Evolutionary conservation across 2,888 invertebrate species (phyloP), one percentile per base, ranked within the genome.

Genomic region (Tenthredo scrophulariae): DNA sequence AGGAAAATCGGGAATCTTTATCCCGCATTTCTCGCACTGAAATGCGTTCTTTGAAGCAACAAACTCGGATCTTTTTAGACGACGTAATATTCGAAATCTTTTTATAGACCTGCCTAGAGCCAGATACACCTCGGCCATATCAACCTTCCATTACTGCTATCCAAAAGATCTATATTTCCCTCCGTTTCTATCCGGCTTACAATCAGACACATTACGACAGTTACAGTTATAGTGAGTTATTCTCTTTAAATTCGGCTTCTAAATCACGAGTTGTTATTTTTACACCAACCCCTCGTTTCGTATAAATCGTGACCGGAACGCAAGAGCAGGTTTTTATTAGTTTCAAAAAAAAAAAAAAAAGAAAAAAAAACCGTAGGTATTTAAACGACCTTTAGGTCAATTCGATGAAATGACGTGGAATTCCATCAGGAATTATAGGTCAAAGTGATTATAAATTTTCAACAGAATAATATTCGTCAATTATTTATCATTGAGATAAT

Each of bases 231-330:
- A 26, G 22, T 22, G 72, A 74, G 72, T 74, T 74, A 43, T 74
- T 74, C 40, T 43, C 72, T 74, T 74, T 46, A 77, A 77, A 77
- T 77, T 77, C 18, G 33, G 77, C 18, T 54, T 54, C 77, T 77
- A 33, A 77, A 77, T 77, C 77, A 50, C 29, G 29, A 26, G 29
- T n/a, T 54, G 75, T 77, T 77, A 54, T 77, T 77, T 77, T 77
- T 77, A 54, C 50, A 54, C 40, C 72, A n/a, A 74, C 72, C 72
- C 72, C 43, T 74, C 43, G 72, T 77, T 46, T 77, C 75, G 33
- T 46, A 54, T 77, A 54, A 77, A 29, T 77, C 40, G 77, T 77
- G 72, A 43, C 22, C 40, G 40, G 40, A 74, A 26, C 22, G 72
- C 40, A n/a, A 74, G 72, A 74, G 72, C 40, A n/a, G 40, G 43